Conservation (phyloP, 37 sponge, comb jelly and placozoan genomes). For the Eunapius fragilis region DNA sequence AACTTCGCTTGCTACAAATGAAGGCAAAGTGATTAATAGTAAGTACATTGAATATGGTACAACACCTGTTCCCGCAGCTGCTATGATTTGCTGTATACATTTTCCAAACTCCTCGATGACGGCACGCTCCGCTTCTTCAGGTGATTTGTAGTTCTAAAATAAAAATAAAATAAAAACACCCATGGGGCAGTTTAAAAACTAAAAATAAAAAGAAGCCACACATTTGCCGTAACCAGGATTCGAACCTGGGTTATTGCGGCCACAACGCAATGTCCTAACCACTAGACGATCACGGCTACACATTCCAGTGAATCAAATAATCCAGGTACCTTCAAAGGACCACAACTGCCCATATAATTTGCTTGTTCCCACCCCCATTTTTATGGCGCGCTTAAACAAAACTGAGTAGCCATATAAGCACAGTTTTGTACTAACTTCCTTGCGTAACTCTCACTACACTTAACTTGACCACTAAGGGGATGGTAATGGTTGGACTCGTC, state of each 20-base stretch:
- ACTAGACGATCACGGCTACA: conserved; percentile 78
- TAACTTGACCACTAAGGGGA: too few relatives aligned
- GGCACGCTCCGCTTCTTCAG: conserved; percentile 60
- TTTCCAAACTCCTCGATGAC: conserved; percentile 88
- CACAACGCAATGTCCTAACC: conserved; percentile 91
- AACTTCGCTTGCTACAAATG: neutral
- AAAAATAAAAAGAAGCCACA: conserved; percentile 3
- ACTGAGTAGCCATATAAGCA: too few relatives aligned
- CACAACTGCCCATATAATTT: too few relatives aligned
- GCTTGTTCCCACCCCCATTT: too few relatives aligned
- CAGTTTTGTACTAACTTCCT: too few relatives aligned
- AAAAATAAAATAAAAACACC: conserved; percentile 1
- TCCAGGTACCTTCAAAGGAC: too few relatives aligned
- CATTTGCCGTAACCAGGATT: conserved; percentile 87
- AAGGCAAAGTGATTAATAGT: too few relatives aligned
- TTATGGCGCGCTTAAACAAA: too few relatives aligned
- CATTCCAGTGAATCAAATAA: neutral
- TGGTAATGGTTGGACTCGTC: too few relatives aligned
- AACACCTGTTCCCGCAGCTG: conserved; percentile 61
- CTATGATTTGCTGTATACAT: conserved; percentile 89
- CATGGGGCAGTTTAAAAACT: neutral
- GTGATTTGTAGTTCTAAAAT: conserved; percentile 47
- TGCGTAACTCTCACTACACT: too few relatives aligned
- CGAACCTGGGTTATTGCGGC: conserved; percentile 92
- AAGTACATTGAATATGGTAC: neutral